Percentiles rank a stretch among this genome's conserved stretches.
phyloP scores from a whole-genome alignment of 2,797 vertebrate species.

The Takifugu ocellatus region DNA sequence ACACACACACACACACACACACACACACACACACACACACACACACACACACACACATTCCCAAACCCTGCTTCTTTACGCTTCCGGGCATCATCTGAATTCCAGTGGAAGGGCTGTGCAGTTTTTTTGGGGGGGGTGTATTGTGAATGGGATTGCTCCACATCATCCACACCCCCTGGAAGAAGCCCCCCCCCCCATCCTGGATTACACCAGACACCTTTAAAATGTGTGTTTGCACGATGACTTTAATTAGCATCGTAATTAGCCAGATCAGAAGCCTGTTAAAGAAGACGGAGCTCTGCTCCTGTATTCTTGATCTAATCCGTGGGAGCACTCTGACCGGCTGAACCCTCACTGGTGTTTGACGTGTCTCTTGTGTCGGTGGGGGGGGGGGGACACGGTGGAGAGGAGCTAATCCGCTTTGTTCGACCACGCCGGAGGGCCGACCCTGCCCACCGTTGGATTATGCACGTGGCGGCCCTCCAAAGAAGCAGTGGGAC shows the following conservation, averaged over 20 bases:
- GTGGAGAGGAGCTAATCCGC: conserved; percentile 43
- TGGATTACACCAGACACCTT: neutral
- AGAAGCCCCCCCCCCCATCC: conserved; percentile 50
- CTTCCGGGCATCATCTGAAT: conserved; percentile 28
- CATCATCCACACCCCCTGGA: conserved; percentile 52
- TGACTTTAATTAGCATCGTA: too few relatives aligned
- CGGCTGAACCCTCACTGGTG: neutral
- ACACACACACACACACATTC: too few relatives aligned
- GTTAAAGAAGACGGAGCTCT: conserved; percentile 32
- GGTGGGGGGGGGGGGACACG: neutral
- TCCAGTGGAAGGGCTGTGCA: conserved; percentile 14
- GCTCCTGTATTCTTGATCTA: neutral
- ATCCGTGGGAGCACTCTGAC: too few relatives aligned
- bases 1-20: too few relatives aligned
- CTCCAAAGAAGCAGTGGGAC: conserved; percentile 22
- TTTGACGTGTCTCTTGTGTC: conserved; percentile 28
- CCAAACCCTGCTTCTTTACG: conserved; percentile 1
- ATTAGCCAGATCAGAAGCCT: too few relatives aligned
- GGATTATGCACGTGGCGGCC: conserved; percentile 49
- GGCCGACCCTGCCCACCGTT: conserved; percentile 32
- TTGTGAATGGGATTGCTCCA: conserved; percentile 70
- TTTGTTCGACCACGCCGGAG: conserved; percentile 50
- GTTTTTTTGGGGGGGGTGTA: conserved; percentile 54
- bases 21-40: too few relatives aligned
- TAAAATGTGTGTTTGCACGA: neutral